phyloP scores from a whole-genome alignment of 2,888 invertebrate genomes.

The Bugula neritina region DNA sequence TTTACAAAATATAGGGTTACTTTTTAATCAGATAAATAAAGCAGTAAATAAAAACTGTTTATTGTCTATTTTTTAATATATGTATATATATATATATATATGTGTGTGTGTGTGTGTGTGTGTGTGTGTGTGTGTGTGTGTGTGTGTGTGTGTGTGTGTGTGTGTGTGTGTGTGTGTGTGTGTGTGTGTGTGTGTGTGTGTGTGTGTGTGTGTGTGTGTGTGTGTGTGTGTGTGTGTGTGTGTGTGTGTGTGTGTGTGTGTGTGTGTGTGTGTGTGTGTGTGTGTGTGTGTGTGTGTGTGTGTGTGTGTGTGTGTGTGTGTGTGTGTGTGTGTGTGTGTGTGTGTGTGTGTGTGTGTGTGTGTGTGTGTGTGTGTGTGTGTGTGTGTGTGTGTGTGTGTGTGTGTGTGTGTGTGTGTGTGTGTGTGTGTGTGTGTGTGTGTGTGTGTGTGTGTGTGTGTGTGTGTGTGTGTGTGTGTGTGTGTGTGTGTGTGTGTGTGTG shows the following conservation, averaged over 20 bases:
- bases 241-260: not conserved
- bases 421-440: constrained; percentile 1
- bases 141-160: not conserved
- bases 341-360: constrained; percentile 3
- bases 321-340: not conserved
- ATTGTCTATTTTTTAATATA: not conserved
- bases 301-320: not conserved
- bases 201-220: not conserved
- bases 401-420: not conserved
- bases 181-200: not conserved
- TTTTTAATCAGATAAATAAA: too few species aligned
- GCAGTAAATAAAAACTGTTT: not conserved
- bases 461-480: not conserved
- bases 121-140: not conserved
- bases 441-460: constrained; percentile 3
- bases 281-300: not conserved
- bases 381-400: not conserved
- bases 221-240: constrained; percentile 9
- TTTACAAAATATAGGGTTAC: too few species aligned
- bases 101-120: not conserved
- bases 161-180: not conserved
- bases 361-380: constrained; percentile 8
- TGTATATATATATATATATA: not conserved
- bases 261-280: not conserved
- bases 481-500: constrained; percentile 5